Percentiles rank a stretch among this genome's conserved stretches.
phyloP scores from a whole-genome alignment of 2,113 vertebrate genomes.

The Tragelaphus imberbis region DNA sequence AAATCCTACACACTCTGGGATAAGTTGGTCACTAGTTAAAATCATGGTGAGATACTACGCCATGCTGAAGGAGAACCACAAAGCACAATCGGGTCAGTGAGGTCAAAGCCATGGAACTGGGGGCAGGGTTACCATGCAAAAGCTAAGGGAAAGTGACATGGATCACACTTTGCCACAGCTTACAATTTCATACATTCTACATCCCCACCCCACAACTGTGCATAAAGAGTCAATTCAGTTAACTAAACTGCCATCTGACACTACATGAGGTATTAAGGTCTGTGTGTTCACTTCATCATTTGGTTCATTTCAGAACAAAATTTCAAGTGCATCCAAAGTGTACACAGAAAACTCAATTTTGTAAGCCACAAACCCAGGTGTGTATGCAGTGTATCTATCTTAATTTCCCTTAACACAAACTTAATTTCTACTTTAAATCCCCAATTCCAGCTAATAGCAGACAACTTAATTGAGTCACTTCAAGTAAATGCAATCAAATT shows the following conservation, averaged over 20 bases:
- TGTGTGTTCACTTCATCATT: background rate
- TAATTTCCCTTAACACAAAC: constrained; percentile 44
- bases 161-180: background rate
- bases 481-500: constrained; percentile 50
- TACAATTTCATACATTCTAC: background rate
- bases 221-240: background rate
- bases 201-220: background rate
- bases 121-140: background rate
- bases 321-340: background rate
- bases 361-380: background rate
- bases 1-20: background rate
- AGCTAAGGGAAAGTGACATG: background rate
- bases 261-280: background rate
- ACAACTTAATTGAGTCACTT: constrained; percentile 48
- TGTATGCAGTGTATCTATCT: constrained; percentile 6
- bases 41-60: rapidly evolving
- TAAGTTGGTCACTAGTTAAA: background rate
- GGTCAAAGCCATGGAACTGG: background rate
- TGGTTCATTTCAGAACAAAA: background rate
- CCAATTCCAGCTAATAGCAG: constrained; percentile 43
- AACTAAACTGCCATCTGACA: background rate
- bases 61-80: background rate
- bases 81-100: background rate
- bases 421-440: constrained; percentile 38
- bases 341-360: background rate